Percentiles rank a stretch among this genome's conserved stretches.
These are phyloP conservation scores for Nasonia longicornis DNA, from an alignment of 1,140 invertebrate genomes.

Conservation along the genomic window DNA sequence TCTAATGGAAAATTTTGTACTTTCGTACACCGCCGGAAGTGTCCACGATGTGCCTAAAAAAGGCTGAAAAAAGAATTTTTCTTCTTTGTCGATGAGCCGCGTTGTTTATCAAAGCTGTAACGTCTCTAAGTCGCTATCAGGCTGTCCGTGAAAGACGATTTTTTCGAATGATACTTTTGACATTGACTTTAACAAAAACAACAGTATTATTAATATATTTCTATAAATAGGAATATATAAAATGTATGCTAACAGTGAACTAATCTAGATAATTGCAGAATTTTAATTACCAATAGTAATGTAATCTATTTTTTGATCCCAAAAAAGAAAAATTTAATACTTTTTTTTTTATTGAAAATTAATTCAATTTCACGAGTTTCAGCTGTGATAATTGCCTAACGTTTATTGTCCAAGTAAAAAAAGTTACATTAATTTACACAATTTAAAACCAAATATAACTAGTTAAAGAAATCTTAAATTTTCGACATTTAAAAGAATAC, in stretches of 20 bases:
- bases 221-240: slow-evolving; percentile 4
- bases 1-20: slow-evolving; percentile 25
- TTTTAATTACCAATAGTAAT: neutral
- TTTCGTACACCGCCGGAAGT: slow-evolving; percentile 57
- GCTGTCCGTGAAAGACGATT: slow-evolving; percentile 31
- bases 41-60: slow-evolving; percentile 67
- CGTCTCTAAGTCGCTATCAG: slow-evolving; percentile 56
- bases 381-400: neutral
- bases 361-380: neutral
- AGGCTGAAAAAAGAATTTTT: slow-evolving; percentile 62
- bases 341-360: neutral
- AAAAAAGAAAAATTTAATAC: neutral
- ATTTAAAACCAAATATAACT: neutral
- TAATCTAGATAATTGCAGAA: neutral
- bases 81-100: slow-evolving; percentile 54
- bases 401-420: neutral
- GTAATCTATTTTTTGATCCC: neutral
- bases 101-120: slow-evolving; percentile 64
- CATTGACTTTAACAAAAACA: slow-evolving; percentile 15
- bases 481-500: neutral
- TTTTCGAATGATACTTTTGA: neutral
- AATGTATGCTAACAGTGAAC: neutral
- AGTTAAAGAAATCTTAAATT: neutral
- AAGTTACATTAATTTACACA: neutral
- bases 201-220: slow-evolving; percentile 12